Conservation (phyloP, 2,113 vertebrate species). For the Ophthalmolycus amberensis region DNA sequence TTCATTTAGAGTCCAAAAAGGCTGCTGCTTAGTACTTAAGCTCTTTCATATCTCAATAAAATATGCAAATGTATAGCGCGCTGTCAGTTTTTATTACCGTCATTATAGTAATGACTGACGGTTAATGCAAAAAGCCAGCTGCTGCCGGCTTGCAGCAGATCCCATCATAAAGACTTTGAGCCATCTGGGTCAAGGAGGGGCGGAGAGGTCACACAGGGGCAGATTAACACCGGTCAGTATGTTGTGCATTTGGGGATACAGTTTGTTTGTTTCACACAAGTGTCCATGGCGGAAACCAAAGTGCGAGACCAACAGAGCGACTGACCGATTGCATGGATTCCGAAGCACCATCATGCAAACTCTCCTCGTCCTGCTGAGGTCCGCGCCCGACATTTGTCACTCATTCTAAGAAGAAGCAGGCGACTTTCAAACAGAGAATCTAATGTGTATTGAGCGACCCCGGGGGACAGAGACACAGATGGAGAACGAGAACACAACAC, state of each 20-base stretch:
- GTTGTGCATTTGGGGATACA: constrained; percentile 10
- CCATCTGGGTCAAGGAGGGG: constrained; percentile 51
- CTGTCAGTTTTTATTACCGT: not conserved
- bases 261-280: not conserved
- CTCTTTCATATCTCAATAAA: not conserved
- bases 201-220: constrained; percentile 33
- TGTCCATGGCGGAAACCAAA: not conserved
- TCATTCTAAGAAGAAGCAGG: not conserved
- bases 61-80: not conserved
- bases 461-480: not conserved
- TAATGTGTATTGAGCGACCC: not conserved
- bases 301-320: not conserved
- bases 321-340: not conserved
- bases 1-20: not conserved
- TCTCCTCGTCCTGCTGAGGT: not conserved
- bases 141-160: not conserved
- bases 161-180: constrained; percentile 19
- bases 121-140: not conserved
- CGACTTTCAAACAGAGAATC: not conserved
- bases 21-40: not conserved
- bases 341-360: too few relatives aligned
- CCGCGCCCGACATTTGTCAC: not conserved
- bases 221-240: constrained; percentile 32
- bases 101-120: not conserved
- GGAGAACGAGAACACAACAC: not conserved